These are phyloP conservation scores for Agrenia bidenticulata DNA, from an alignment of 2,888 invertebrate species.

Conservation along the genomic window DNA sequence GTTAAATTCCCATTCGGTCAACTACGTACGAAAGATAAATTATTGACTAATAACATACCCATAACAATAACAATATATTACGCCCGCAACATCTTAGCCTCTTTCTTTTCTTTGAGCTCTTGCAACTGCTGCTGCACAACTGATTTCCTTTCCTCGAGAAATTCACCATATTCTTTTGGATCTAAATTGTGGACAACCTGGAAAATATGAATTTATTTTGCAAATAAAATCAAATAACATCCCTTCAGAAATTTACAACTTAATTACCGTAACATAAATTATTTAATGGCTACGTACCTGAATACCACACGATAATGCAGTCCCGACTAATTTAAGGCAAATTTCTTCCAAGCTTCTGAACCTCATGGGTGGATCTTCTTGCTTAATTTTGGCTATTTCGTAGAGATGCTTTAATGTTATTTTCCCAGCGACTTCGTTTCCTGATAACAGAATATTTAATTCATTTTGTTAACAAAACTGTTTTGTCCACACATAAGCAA, in stretches of 20 bases:
- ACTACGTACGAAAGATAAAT: too few relatives aligned
- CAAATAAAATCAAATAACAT: constrained; percentile 11
- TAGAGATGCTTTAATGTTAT: constrained; percentile 92
- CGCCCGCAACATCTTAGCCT: constrained; percentile 87
- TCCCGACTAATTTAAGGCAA: constrained; percentile 75
- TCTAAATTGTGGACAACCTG: constrained; percentile 72
- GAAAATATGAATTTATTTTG: constrained; percentile 11
- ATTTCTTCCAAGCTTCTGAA: constrained; percentile 68
- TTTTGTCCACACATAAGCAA: too few relatives aligned
- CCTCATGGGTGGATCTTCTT: constrained; percentile 75
- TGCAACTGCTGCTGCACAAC: constrained; percentile 73
- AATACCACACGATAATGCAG: constrained; percentile 80
- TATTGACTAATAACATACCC: too few relatives aligned
- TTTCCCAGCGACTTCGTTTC: constrained; percentile 78
- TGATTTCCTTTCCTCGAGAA: constrained; percentile 72
- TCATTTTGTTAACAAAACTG: too few relatives aligned
- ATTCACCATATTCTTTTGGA: constrained; percentile 75
- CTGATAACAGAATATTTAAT: constrained; percentile 61
- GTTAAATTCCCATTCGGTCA: too few relatives aligned
- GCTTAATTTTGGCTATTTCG: constrained; percentile 96
- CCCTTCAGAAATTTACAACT: too few relatives aligned
- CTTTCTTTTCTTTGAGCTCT: constrained; percentile 76
- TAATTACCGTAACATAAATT: too few relatives aligned
- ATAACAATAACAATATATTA: too few relatives aligned
- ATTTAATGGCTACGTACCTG: constrained; percentile 59